Conservation (phyloP, 2,113 vertebrate species). For the Cebus imitator region DNA sequence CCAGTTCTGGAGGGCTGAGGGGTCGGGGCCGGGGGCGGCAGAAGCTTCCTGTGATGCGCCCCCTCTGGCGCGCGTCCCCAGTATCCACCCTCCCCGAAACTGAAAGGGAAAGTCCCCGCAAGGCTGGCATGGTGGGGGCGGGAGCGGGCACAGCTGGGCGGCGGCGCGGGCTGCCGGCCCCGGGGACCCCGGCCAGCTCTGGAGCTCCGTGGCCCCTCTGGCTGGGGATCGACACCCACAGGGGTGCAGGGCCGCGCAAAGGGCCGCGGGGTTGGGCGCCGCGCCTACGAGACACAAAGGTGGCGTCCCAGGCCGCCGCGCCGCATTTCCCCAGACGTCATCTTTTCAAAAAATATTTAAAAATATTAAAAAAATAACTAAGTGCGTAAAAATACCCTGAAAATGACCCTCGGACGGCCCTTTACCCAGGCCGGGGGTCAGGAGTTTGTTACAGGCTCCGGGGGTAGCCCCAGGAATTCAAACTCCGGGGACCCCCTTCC, state of each 20-base stretch:
- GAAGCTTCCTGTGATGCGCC: not conserved
- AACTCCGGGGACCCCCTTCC: conserved; percentile 71
- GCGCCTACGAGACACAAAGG: conserved; percentile 91
- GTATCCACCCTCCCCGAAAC: conserved; percentile 66
- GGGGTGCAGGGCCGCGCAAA: conserved; percentile 41
- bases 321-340: conserved; percentile 95
- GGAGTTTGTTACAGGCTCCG: not conserved
- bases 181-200: not conserved
- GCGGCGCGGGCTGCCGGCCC: not conserved
- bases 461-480: conserved; percentile 76
- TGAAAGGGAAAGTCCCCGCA: conserved; percentile 76
- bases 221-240: not conserved
- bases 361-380: conserved; percentile 93
- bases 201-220: not conserved
- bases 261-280: conserved; percentile 66
- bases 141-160: not conserved
- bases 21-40: conserved; percentile 12
- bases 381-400: conserved; percentile 72
- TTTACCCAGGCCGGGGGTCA: conserved; percentile 61
- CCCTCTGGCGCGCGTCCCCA: not conserved
- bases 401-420: conserved; percentile 81
- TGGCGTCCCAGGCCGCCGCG: conserved; percentile 89
- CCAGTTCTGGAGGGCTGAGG: conserved; percentile 65
- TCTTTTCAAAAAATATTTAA: conserved; percentile 99
- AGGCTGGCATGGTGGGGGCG: not conserved